Evolutionary conservation across 2,797 vertebrate species (phyloP), one percentile per base, ranked within the genome.

Genomic region (Syncerus caffer): DNA sequence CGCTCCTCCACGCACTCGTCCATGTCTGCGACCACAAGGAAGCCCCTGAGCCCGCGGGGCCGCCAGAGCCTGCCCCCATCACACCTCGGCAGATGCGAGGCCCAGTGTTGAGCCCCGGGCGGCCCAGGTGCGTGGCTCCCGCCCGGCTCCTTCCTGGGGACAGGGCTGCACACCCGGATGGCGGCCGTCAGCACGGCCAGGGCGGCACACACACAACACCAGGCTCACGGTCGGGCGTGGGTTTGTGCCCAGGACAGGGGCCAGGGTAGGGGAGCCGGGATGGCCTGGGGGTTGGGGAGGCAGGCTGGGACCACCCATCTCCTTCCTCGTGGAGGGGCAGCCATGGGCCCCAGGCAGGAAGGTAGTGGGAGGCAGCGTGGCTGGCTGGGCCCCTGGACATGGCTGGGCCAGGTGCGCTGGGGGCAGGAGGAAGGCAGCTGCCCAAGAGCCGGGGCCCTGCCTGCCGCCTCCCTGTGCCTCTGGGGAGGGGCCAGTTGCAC

Each of bases 1-100:
- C 99, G 99, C 1, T 97, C 98, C 29, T 99, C 98, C 90, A 99
- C 98, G 83, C 99, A 99, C 98, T 99, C 99, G 62, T 99, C 99
- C 98, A 99, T 99, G 98, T 99, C 99, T 99, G 97, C 92, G 23
- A 71, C 67, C 93, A 93, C 23, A 85, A 93, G 80, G 92, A 34
- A 29, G 42, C 1, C 93, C 34, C 84, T 38, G 29, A 31, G 55
- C 19, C 86, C 42, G 15, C 7, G 2, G 13, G 2, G n/a, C n/a
- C 7, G 4, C 12, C 9, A 5, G 15, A 1, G 7, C 13, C n/a
- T 7, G 11, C 27, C 57, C n/a, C 3, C 11, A 16, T 27, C 7
- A 2, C n/a, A 14, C 17, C 4, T 3, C 25, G 0, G 1, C 2
- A 16, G 55, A 16, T 0, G n/a, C 0, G 10, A 10, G 19, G n/a